These are phyloP conservation scores for Rhodeus uyekii DNA, from an alignment of 2,797 vertebrate genomes.

Conservation along the genomic window DNA sequence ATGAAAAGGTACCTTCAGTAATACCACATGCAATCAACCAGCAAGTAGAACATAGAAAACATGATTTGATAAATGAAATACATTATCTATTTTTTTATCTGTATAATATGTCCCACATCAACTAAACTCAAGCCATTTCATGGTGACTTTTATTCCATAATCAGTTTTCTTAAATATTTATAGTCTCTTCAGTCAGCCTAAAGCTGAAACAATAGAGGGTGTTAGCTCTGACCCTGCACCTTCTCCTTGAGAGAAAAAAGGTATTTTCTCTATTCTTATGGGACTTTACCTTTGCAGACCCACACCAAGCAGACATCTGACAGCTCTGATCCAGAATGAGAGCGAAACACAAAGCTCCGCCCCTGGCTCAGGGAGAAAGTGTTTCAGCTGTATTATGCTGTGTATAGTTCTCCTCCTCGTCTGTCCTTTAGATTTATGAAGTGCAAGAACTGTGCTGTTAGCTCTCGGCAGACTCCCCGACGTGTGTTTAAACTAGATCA, in stretches of 20 bases:
- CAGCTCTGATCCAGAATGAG: constrained; percentile 1
- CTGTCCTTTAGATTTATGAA: constrained; percentile 59
- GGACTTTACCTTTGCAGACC: not conserved
- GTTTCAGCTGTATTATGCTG: constrained; percentile 4
- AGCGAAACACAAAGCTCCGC: constrained; percentile 1
- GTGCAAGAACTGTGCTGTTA: constrained; percentile 19
- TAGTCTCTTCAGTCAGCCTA: not conserved
- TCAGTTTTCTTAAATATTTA: not conserved
- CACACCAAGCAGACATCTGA: constrained; percentile 6
- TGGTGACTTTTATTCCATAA: not conserved
- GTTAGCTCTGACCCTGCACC: not conserved
- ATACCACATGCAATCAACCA: not conserved
- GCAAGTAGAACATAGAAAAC: not conserved
- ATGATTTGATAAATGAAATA: no score
- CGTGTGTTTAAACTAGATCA: constrained; percentile 41
- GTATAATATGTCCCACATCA: not conserved
- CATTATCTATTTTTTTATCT: not conserved
- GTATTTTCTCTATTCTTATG: not conserved
- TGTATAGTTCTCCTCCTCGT: constrained; percentile 34
- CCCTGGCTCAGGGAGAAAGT: constrained; percentile 4
- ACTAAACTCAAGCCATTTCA: not conserved
- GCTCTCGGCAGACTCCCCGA: constrained; percentile 39
- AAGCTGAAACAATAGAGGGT: not conserved
- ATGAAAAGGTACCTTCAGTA: not conserved
- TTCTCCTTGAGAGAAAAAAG: not conserved